Evolutionary conservation across 2,113 vertebrate genomes (phyloP), one percentile per base, ranked within the genome.

Genomic region (Morphnarchus princeps): DNA sequence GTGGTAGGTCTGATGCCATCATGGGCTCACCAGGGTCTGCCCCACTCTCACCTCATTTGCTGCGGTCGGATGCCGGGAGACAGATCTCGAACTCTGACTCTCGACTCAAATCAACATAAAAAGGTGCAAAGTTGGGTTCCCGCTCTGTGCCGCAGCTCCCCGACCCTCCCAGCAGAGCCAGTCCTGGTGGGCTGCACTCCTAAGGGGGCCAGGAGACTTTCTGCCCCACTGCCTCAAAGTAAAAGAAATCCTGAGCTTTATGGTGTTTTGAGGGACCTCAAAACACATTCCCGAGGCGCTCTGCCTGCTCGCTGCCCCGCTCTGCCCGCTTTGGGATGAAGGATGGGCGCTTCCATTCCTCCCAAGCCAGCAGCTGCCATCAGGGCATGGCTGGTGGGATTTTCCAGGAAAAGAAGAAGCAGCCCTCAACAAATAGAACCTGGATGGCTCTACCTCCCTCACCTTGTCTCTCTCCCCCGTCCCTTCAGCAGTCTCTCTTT

Each of bases 81-180:
- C 22, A 25, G 76, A 65, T 58, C 65, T 15, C 50, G 20, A 82
- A 11, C 49, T 2, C 1, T 2, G 36, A 20, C 16, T 52, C 36
- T 45, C 5, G 0, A n/a, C 26, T 82, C 15, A 22, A 22, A 58
- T 6, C 40, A 3, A 20, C 10, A 13, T 12, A 0, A n/a, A 34
- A 49, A 47, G 63, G 34, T 18, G 63, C 45, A 26, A 24, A 67
- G 34, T 0, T 36, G 57, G 21, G 42, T 3, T 58, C 22, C 16
- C 3, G 5, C 32, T 49, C 42, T 13, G 42, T 42, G 45, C 36
- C 1, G 0, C 55, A 9, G 34, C 8, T 57, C 52, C 49, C 26
- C 1, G 1, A 26, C 50, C 9, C 12, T 8, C 54, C 0, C 0
- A 59, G 52, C n/a, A 47, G 11, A 31, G 10, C 31, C 18, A 0